Evolutionary conservation across 2,797 vertebrate genomes (phyloP), one percentile per base, ranked within the genome.

Genomic region (Furcifer pardalis): DNA sequence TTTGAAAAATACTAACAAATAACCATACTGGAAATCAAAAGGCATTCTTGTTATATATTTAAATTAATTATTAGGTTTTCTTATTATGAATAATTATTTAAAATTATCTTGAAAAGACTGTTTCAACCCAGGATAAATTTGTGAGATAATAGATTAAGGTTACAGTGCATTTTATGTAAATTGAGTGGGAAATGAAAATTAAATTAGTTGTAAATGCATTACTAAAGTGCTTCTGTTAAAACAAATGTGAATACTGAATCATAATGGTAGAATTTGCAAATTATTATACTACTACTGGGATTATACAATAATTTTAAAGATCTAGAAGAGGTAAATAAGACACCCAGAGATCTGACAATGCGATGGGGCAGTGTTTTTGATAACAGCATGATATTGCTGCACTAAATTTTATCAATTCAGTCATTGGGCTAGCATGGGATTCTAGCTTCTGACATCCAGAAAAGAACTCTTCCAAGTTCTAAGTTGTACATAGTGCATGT

Each of bases 1-100:
- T 89, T 92, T 60, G 79, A 56, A 72, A 91, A 73, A 27, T 90
- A 84, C 68, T 89, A 77, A 88, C 79, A 52, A 84, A 81, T 84
- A 62, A 86, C 75, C 27, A 87, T 69, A 88, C 1, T 88, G 68
- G 30, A 89, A 87, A 90, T n/a, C 40, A 85, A 82, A 62, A 76
- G 17, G 68, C 8, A 84, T 87, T 84, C 1, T 75, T 87, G 62
- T 3, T 84, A 75, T 2, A 74, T 78, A 85, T 88, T 90, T 87
- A 1, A 88, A 89, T 88, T 90, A 91, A 92, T 85, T 89, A 86
- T 81, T 82, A 87, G 32, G 56, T 87, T 91, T 75, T 4, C 44
- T 42, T 75, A 89, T 32, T 46, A 84, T 35, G 87, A 87, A 80
- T 52, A 0, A 25, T 71, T 89, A 86, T 60, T 84, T 37, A 77